Percentiles rank a stretch among this genome's conserved stretches.
These are phyloP conservation scores for Struthidea cinerea DNA, from an alignment of 2,113 vertebrate species.

Conservation along the genomic window DNA sequence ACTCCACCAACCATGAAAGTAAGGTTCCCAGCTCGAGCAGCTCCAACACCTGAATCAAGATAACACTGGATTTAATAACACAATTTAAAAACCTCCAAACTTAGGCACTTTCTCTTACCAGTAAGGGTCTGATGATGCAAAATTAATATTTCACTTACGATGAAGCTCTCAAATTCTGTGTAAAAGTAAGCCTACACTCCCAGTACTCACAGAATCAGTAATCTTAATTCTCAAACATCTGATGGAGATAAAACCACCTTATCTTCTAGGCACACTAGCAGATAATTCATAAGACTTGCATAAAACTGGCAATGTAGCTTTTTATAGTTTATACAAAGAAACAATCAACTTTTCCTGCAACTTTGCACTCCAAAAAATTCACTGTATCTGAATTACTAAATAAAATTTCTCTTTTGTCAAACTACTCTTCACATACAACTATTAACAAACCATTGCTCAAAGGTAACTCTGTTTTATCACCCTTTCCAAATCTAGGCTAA, in stretches of 20 bases:
- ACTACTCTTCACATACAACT: neutral
- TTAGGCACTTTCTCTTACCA: neutral
- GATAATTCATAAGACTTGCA: neutral
- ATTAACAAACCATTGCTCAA: neutral
- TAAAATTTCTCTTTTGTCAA: neutral
- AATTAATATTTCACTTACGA: neutral
- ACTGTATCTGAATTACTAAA: neutral
- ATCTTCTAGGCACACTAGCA: neutral
- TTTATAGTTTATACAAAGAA: neutral
- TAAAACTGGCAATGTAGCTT: neutral
- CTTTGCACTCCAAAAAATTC: neutral
- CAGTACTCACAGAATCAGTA: neutral
- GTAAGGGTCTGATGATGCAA: neutral
- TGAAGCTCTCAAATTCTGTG: neutral
- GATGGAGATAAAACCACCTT: neutral
- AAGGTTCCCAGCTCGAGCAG: slow-evolving; percentile 91
- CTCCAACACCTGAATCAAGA: slow-evolving; percentile 86
- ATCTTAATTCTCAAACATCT: neutral
- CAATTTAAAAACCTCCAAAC: neutral
- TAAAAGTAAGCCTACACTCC: neutral
- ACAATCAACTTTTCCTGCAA: neutral
- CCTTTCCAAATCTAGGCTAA: neutral
- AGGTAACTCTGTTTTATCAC: neutral
- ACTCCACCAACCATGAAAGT: slow-evolving; percentile 98
- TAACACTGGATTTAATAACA: neutral